Conservation (phyloP, 2,113 vertebrate genomes). For the Pachycephala philippinensis region DNA sequence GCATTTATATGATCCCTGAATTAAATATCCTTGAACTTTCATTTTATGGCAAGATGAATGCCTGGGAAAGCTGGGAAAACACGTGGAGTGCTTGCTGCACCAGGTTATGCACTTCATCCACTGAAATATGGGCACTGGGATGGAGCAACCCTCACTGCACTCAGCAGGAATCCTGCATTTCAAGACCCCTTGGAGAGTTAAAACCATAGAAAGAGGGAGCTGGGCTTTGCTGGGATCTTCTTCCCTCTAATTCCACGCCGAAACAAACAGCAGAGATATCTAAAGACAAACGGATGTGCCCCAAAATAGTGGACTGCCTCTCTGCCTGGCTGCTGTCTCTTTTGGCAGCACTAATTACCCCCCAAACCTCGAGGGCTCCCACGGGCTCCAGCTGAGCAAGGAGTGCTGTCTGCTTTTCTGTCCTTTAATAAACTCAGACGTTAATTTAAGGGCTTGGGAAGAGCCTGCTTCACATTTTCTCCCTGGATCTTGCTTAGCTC, state of each 20-base stretch:
- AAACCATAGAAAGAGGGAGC: not conserved
- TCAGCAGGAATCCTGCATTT: not conserved
- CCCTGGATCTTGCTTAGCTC: not conserved
- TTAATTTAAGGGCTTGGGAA: not conserved
- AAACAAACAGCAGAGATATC: not conserved
- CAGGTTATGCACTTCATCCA: not conserved
- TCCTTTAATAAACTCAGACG: not conserved
- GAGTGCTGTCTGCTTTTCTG: not conserved
- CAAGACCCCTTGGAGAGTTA: not conserved
- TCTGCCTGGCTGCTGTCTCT: not conserved
- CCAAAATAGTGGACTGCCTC: not conserved
- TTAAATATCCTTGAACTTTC: conserved; percentile 1
- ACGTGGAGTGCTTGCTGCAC: not conserved
- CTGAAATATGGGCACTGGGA: not conserved
- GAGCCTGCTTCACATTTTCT: not conserved
- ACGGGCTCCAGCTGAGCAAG: not conserved
- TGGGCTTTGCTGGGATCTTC: not conserved
- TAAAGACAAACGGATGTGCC: not conserved
- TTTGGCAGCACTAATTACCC: not conserved
- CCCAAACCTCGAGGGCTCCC: not conserved
- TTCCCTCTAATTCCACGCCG: fast-evolving
- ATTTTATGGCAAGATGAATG: not conserved
- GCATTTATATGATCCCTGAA: not conserved
- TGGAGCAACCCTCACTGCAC: not conserved
- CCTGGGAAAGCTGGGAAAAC: not conserved